These are phyloP conservation scores for Paramisgurnus dabryanus DNA, from an alignment of 2,113 vertebrate genomes.

Conservation along the genomic window DNA sequence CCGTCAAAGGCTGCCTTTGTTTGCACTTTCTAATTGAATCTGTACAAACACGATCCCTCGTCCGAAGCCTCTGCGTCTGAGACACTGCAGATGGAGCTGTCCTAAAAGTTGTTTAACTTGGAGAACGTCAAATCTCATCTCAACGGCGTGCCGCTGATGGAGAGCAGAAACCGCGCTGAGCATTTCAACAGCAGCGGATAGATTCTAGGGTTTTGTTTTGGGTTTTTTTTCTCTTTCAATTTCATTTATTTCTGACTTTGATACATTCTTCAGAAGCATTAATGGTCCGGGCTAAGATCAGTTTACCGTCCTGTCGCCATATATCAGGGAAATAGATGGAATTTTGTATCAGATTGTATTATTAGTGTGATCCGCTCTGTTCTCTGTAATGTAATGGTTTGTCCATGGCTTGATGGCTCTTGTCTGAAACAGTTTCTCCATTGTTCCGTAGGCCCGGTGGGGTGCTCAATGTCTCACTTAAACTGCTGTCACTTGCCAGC, in stretches of 20 bases:
- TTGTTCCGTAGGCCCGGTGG: slow-evolving; percentile 20
- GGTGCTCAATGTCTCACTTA: slow-evolving; percentile 60
- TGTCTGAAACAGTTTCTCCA: slow-evolving; percentile 16
- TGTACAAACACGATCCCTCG: slow-evolving; percentile 57
- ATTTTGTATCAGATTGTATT: slow-evolving; percentile 28
- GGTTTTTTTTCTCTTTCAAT: background rate
- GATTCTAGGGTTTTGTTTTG: slow-evolving; percentile 7
- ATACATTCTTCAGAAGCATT: slow-evolving; percentile 33
- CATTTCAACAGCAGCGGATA: slow-evolving; percentile 5
- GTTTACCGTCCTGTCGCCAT: slow-evolving; percentile 16
- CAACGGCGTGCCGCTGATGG: slow-evolving; percentile 28
- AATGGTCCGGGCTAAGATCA: slow-evolving; percentile 22
- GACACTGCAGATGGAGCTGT: slow-evolving; percentile 12
- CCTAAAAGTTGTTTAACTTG: slow-evolving; percentile 15
- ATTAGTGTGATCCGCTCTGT: background rate
- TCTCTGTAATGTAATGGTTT: slow-evolving; percentile 17
- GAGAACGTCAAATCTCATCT: slow-evolving; percentile 52
- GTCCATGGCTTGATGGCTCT: slow-evolving; percentile 9
- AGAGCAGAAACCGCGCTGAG: slow-evolving; percentile 24
- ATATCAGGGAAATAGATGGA: slow-evolving; percentile 15
- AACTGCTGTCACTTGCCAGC: slow-evolving; percentile 61
- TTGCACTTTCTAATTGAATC: slow-evolving; percentile 65
- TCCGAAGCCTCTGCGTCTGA: background rate
- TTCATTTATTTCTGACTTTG: slow-evolving; percentile 24
- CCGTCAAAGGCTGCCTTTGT: slow-evolving; percentile 61